Base-by-base conservation (phyloP, 1,140 invertebrate species). In the Ips nitidus region DNA sequence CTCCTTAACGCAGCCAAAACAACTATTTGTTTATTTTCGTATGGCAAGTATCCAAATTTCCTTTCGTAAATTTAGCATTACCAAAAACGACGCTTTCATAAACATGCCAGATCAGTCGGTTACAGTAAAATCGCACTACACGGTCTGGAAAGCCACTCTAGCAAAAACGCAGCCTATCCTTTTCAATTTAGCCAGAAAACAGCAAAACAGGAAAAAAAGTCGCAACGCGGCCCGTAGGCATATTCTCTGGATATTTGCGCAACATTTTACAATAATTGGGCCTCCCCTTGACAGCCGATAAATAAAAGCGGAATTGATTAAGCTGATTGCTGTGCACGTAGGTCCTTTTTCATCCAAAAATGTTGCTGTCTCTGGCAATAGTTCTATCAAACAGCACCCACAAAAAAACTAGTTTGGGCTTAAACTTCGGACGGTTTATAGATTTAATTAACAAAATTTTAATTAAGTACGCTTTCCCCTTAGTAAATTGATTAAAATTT, bases 231-330 rank as follows among this genome's bases (percentile, higher is more conserved):
- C 56, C 7, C 38, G 62, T 47, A 50, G 45, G 22, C 45, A 50
- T 8, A 50, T 22, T 50, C 45, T 50, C 45, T 55, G 61, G 43
- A 63, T 69, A 69, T 72, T 72, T 66, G 63, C 61, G 66, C 67
- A 70, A 72, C 67, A 70, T 69, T 69, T 70, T 72, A 64, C 61
- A 69, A 72, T 72, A 69, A 69, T 67, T 68, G 70, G 57, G 47
- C 66, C 41, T 37, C 59, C 52, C 65, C 58, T 62, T 69, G 66
- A 61, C 69, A 65, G 62, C 62, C 69, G 63, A 76, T 75, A 76
- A 75, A 76, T 75, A 76, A 75, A 76, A 76, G 72, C 73, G 69
- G 72, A 75, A 75, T 77, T 76, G 76, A 75, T 76, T 77, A 75
- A 71, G 73, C 71, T 77, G 74, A 77, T 75, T 77, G 74, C 76